Evolutionary conservation across 2,113 vertebrate genomes (phyloP).

Genomic region (Neomonachus schauinslandi): DNA sequence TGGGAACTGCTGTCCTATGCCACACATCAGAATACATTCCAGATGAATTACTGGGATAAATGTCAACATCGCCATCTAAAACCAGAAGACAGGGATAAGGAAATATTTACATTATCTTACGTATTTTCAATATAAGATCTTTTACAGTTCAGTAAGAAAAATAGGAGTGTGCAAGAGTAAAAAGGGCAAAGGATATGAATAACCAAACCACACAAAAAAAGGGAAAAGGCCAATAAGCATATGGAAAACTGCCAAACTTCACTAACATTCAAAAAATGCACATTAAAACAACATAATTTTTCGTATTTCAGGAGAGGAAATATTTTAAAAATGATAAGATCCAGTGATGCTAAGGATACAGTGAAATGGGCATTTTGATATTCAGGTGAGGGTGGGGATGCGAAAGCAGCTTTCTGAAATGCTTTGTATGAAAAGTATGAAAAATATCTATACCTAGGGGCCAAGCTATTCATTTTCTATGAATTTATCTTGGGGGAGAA

Average conservation of each 20-base stretch:
- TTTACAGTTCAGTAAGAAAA: conserved; percentile 41
- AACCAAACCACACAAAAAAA: conserved; percentile 48
- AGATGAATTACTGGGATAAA: conserved; percentile 2
- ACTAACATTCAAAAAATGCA: not conserved
- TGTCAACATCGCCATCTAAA: not conserved
- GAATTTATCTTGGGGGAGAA: not conserved
- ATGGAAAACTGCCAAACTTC: conserved; percentile 31
- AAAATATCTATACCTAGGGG: not conserved
- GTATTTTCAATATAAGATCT: not conserved
- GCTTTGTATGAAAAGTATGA: not conserved
- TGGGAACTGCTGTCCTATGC: not conserved
- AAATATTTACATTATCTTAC: not conserved
- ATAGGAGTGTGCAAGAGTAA: not conserved
- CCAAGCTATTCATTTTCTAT: not conserved
- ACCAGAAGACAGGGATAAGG: not conserved
- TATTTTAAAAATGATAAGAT: not conserved
- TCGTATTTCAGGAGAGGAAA: conserved; percentile 24
- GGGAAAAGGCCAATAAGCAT: not conserved
- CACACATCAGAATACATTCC: conserved; percentile 18
- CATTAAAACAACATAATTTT: conserved; percentile 4
- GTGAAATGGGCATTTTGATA: not conserved
- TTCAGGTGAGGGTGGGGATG: not conserved
- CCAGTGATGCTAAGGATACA: not conserved
- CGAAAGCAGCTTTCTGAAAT: conserved; percentile 29
- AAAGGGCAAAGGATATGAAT: not conserved